Conservation (phyloP, 2,888 invertebrate genomes). For the Drosophila rellima region DNA sequence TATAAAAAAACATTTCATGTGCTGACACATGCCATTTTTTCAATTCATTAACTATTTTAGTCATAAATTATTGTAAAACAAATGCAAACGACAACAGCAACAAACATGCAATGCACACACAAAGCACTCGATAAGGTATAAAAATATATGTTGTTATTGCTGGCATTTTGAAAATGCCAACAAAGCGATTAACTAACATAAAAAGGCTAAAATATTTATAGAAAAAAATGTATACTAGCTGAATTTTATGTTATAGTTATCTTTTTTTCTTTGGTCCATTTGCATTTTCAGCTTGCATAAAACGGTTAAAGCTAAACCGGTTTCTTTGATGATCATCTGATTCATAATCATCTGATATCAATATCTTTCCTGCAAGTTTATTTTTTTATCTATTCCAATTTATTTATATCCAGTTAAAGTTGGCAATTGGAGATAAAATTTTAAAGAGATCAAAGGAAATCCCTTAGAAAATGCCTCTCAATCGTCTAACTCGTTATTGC, state of each 20-base stretch:
- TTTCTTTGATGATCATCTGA: too few relatives aligned
- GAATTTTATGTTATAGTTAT: not conserved
- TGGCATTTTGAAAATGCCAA: not conserved
- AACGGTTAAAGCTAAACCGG: too few relatives aligned
- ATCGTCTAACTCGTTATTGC: not conserved
- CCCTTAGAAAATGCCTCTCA: not conserved
- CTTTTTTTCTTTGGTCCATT: not conserved
- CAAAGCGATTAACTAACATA: slow-evolving; percentile 4
- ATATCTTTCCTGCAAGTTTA: too few relatives aligned
- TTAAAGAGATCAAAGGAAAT: not conserved
- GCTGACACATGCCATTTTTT: slow-evolving; percentile 71
- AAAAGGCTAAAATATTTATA: not conserved
- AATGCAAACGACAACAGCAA: slow-evolving; percentile 22
- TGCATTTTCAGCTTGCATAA: too few relatives aligned
- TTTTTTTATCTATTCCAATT: too few relatives aligned
- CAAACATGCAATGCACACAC: slow-evolving; percentile 20
- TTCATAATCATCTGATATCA: too few relatives aligned
- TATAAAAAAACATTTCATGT: slow-evolving; percentile 61
- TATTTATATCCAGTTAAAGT: too few relatives aligned
- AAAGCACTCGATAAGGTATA: slow-evolving; percentile 7
- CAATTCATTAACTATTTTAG: slow-evolving; percentile 75
- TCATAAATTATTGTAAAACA: slow-evolving; percentile 59
- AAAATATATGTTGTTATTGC: slow-evolving; percentile 9
- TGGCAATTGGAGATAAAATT: too few relatives aligned
- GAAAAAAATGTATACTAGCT: not conserved